Evolutionary conservation across 2,888 invertebrate genomes (phyloP), one percentile per base, ranked within the genome.

Genomic region (Pristionchus mayeri): DNA sequence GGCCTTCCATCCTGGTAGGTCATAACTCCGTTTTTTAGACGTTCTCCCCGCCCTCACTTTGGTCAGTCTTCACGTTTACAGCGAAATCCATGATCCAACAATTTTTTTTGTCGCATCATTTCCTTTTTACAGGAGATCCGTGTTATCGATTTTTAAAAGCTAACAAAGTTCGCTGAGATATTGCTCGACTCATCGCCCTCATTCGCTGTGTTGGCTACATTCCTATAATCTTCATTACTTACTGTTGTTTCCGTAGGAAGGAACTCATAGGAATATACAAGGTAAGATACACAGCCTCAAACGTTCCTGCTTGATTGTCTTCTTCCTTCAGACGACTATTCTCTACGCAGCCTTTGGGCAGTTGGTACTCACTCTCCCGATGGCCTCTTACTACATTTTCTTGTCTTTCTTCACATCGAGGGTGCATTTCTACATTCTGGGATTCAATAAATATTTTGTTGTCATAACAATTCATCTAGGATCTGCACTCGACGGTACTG

Each of bases 341-440:
- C 37, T 75, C 24, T 75, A 44, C 75, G 75, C 75, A 13, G 75
- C 75, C 1, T 75, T 75, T 40, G 37, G 30, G 13, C 75, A 75
- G 40, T 75, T 75, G 18, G 75, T 30, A 2, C 75, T 75, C 21
- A 44, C 75, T 13, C 40, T 75, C 18, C 75, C 75, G 0, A 21
- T 37, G 18, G 40, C 75, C 16, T 24, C 40, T 2, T 75, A 75
- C 24, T 75, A 30, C 75, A 24, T 44, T n/a, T 75, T 75, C 44
- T 16, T 44, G 3, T 37, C 75, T 2, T 44, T 75, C 44, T 75
- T 75, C 75, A 44, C 75, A 7, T 6, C 75, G 2, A 37, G 24
- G 3, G 75, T 75, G 30, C n/a, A n/a, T n/a, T n/a, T n/a, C n/a
- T n/a, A n/a, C n/a, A n/a, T n/a, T n/a, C n/a, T n/a, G n/a, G n/a